Conservation (phyloP, 2,113 vertebrate species). For the Elaphurus davidianus region DNA sequence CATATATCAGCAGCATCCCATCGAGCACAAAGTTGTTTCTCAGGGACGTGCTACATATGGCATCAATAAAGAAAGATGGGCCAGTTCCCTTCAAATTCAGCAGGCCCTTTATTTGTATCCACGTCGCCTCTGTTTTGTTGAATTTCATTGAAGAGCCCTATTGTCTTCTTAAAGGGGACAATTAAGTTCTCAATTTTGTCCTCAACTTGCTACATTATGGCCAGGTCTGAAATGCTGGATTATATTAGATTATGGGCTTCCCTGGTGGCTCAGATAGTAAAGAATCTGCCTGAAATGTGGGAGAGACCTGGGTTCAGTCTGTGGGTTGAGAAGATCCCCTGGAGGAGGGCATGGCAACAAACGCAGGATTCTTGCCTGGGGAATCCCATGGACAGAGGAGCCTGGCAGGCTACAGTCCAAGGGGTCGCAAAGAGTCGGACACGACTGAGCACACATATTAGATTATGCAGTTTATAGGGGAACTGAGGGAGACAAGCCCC, state of each 20-base stretch:
- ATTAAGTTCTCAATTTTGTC: not conserved
- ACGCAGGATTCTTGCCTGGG: not conserved
- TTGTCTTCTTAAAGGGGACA: not conserved
- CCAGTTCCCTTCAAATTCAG: not conserved
- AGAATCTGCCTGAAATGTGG: not conserved
- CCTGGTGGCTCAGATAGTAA: not conserved
- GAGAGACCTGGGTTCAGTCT: not conserved
- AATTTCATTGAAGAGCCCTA: not conserved
- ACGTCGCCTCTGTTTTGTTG: not conserved
- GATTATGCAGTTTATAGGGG: not conserved
- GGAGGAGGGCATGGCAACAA: not conserved
- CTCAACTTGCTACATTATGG: not conserved
- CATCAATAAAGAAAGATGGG: constrained; percentile 30
- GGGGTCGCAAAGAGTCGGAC: not conserved
- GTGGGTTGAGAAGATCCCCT: not conserved
- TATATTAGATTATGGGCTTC: not conserved
- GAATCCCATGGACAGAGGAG: not conserved
- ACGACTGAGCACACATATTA: not conserved
- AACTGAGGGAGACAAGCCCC: not conserved
- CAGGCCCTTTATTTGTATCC: not conserved
- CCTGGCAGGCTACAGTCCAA: not conserved
- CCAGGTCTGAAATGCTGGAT: not conserved
- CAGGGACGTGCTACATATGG: constrained; percentile 27
- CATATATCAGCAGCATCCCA: constrained; percentile 19
- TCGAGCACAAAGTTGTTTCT: not conserved